Evolutionary conservation across 2,888 invertebrate genomes (phyloP).

Genomic region (Branchellion lobata): DNA sequence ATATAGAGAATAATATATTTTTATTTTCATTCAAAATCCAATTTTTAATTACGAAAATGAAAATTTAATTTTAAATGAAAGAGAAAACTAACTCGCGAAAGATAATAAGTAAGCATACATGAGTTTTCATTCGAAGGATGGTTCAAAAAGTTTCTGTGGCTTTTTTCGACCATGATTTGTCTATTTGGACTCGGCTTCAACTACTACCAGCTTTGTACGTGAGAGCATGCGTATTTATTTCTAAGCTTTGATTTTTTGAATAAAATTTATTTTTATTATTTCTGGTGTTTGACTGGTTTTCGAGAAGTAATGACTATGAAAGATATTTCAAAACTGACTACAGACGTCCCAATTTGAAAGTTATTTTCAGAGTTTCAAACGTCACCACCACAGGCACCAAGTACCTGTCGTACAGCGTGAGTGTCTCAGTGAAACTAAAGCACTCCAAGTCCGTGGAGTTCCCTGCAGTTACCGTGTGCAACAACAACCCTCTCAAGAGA

Average conservation of each 20-base stretch:
- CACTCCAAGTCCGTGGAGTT: slow-evolving; percentile 27
- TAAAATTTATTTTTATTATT: too few relatives aligned
- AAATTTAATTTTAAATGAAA: too few relatives aligned
- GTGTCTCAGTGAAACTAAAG: slow-evolving; percentile 17
- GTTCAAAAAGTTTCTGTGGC: slow-evolving; percentile 31
- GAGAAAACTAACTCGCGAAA: too few relatives aligned
- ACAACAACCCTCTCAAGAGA: slow-evolving; percentile 46
- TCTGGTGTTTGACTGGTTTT: too few relatives aligned
- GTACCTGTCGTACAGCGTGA: slow-evolving; percentile 28
- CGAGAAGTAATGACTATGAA: too few relatives aligned
- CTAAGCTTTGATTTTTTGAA: too few relatives aligned
- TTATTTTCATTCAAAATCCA: too few relatives aligned
- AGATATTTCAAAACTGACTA: too few relatives aligned
- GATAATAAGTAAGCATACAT: too few relatives aligned
- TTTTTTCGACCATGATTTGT: background rate
- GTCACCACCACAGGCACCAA: slow-evolving; percentile 20
- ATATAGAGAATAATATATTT: background rate
- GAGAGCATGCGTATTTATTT: too few relatives aligned
- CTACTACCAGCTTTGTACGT: background rate
- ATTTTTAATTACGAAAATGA: too few relatives aligned
- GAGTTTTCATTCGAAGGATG: too few relatives aligned
- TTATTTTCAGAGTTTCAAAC: background rate
- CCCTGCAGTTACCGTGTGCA: slow-evolving; percentile 49
- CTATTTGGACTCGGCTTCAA: slow-evolving; percentile 24
- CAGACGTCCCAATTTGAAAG: background rate